These are phyloP conservation scores for Iselma pallidipennis DNA, from an alignment of 2,888 invertebrate species.

Conservation along the genomic window DNA sequence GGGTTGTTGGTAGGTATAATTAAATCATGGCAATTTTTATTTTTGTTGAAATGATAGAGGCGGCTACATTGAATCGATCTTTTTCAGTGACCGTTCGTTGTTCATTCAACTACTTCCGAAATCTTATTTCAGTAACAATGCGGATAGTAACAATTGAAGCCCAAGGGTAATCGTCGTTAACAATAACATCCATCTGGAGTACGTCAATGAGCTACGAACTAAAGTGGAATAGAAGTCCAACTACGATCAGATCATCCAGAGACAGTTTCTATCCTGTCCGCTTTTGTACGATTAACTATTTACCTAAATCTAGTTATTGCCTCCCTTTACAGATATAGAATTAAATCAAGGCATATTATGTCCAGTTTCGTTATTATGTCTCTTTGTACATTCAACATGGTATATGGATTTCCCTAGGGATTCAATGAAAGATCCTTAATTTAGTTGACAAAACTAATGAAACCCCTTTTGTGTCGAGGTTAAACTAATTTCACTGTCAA, in stretches of 20 bases:
- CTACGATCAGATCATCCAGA: not conserved
- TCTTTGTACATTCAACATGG: not conserved
- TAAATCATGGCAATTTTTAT: not conserved
- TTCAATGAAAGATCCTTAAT: not conserved
- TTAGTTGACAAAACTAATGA: not conserved
- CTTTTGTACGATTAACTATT: slow-evolving; percentile 15
- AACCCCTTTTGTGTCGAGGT: not conserved
- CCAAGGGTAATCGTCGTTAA: slow-evolving; percentile 51
- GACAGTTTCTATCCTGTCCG: not conserved
- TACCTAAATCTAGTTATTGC: slow-evolving; percentile 1
- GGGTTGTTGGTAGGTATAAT: too few relatives aligned
- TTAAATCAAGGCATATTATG: slow-evolving; percentile 14
- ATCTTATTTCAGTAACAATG: slow-evolving; percentile 49
- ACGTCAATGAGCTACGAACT: slow-evolving; percentile 21
- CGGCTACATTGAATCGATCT: not conserved
- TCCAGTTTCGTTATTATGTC: not conserved
- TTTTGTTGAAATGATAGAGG: not conserved
- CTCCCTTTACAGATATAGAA: slow-evolving; percentile 5
- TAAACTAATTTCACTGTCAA: not conserved
- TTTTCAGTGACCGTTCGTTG: not conserved
- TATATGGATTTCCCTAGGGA: not conserved
- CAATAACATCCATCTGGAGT: slow-evolving; percentile 48
- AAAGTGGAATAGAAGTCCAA: not conserved
- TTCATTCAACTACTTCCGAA: slow-evolving; percentile 8
- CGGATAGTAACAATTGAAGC: slow-evolving; percentile 51